These are phyloP conservation scores for Drosophila lowei DNA, from an alignment of 1,140 invertebrate species.

Conservation along the genomic window DNA sequence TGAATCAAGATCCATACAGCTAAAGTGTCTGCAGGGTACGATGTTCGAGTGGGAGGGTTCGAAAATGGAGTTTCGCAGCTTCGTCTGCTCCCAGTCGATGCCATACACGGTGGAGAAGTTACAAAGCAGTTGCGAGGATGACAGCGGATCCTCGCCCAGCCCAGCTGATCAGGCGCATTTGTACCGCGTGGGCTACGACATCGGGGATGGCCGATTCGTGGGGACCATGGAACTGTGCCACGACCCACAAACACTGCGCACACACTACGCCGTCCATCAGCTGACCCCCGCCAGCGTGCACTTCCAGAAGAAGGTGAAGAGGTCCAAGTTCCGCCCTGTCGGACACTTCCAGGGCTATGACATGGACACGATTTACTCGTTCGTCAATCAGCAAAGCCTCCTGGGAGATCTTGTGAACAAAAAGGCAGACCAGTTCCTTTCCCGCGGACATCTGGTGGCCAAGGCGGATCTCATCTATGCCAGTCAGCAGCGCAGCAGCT, in stretches of 20 bases:
- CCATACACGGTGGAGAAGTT: conserved; percentile 53
- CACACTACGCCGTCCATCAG: conserved; percentile 55
- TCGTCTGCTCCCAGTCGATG: conserved; percentile 45
- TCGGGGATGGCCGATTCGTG: conserved; percentile 58
- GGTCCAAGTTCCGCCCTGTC: conserved; percentile 58
- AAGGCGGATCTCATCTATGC: conserved; percentile 87
- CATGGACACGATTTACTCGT: conserved; percentile 64
- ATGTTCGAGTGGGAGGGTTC: conserved; percentile 52
- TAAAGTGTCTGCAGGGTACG: conserved; percentile 56
- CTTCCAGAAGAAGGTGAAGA: conserved; percentile 65
- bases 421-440: conserved; percentile 41
- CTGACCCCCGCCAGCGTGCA: conserved; percentile 59
- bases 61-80: conserved; percentile 56
- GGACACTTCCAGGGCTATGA: conserved; percentile 58
- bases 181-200: conserved; percentile 72
- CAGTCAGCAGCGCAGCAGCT: conserved; percentile 86
- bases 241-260: conserved; percentile 46
- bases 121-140: conserved; percentile 36
- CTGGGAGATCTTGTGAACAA: conserved; percentile 34
- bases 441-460: conserved; percentile 86
- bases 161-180: conserved; percentile 14
- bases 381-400: conserved; percentile 7
- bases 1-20: conserved; percentile 24
- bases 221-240: conserved; percentile 70
- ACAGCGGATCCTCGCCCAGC: background rate